phyloP scores from a whole-genome alignment of 2,888 invertebrate species.

The Vanessa cardui region DNA sequence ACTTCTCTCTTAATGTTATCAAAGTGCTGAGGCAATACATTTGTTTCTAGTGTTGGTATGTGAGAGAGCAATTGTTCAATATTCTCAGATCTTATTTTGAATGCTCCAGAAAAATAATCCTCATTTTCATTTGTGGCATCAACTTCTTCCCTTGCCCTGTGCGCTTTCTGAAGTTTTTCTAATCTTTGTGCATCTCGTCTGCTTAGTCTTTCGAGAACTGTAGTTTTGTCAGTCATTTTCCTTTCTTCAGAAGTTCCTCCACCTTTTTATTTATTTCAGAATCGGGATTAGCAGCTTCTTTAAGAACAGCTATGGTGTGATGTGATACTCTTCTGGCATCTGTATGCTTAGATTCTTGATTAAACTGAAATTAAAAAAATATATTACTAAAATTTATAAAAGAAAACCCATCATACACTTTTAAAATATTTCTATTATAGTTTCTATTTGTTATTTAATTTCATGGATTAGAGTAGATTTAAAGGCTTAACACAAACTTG shows the following conservation, averaged over 20 bases:
- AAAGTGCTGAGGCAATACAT: conserved; percentile 83
- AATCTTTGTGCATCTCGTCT: conserved; percentile 85
- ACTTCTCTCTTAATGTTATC: conserved; percentile 88
- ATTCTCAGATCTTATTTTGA: conserved; percentile 85
- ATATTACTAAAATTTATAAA: background rate
- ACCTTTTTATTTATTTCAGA: conserved; percentile 73
- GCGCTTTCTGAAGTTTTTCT: conserved; percentile 85
- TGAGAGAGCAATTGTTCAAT: conserved; percentile 84
- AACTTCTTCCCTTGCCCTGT: conserved; percentile 84
- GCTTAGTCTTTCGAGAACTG: conserved; percentile 74
- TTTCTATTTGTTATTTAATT: no score
- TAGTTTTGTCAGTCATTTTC: conserved; percentile 75
- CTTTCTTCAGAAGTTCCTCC: conserved; percentile 71
- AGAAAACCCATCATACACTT: no score
- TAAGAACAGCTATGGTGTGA: conserved; percentile 66
- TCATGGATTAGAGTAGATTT: no score
- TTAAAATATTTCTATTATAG: no score
- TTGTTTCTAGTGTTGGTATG: conserved; percentile 75
- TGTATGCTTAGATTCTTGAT: conserved; percentile 61
- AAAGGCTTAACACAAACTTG: no score
- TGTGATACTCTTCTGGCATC: conserved; percentile 60
- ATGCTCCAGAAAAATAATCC: conserved; percentile 87
- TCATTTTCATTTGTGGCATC: conserved; percentile 86
- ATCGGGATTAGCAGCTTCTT: conserved; percentile 73
- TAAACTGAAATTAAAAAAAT: conserved; percentile 60